These are phyloP conservation scores for Neodiprion pinetum DNA, from an alignment of 1,140 invertebrate genomes.

Conservation along the genomic window DNA sequence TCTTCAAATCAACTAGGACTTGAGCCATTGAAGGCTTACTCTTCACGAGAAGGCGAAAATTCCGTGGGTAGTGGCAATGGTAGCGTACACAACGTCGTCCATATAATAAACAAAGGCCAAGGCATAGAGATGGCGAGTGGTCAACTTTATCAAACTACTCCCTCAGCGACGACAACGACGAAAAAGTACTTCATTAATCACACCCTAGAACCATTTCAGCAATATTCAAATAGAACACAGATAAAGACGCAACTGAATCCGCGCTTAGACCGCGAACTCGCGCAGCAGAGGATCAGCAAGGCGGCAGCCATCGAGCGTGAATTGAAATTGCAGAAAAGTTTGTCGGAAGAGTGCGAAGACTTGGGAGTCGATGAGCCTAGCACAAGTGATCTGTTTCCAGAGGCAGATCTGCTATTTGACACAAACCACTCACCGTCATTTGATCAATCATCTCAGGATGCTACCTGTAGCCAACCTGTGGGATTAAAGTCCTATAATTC, in stretches of 20 bases:
- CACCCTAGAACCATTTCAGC: slow-evolving; percentile 50
- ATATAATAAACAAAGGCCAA: slow-evolving; percentile 58
- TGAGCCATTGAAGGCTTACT: slow-evolving; percentile 47
- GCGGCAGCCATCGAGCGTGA: slow-evolving; percentile 66
- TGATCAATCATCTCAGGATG: slow-evolving; percentile 58
- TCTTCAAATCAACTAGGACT: slow-evolving; percentile 46
- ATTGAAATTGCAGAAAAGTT: slow-evolving; percentile 69
- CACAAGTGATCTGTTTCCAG: slow-evolving; percentile 78
- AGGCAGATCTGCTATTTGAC: slow-evolving; percentile 75
- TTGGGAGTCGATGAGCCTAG: slow-evolving; percentile 79
- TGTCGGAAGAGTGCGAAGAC: slow-evolving; percentile 80
- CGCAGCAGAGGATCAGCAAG: slow-evolving; percentile 57
- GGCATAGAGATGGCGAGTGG: slow-evolving; percentile 52
- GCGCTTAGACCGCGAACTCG: slow-evolving; percentile 46
- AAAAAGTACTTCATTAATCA: slow-evolving; percentile 61
- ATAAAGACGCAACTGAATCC: slow-evolving; percentile 39
- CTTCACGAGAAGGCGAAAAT: slow-evolving; percentile 40
- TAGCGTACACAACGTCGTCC: slow-evolving; percentile 49
- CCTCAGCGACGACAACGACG: slow-evolving; percentile 14
- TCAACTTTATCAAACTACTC: slow-evolving; percentile 47
- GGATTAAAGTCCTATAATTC: slow-evolving; percentile 46
- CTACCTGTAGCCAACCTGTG: slow-evolving; percentile 53
- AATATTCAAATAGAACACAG: slow-evolving; percentile 50
- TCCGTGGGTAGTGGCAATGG: slow-evolving; percentile 27
- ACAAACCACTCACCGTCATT: slow-evolving; percentile 61